Evolutionary conservation across 2,888 invertebrate species (phyloP).

Genomic region (Tetragonisca angustula): DNA sequence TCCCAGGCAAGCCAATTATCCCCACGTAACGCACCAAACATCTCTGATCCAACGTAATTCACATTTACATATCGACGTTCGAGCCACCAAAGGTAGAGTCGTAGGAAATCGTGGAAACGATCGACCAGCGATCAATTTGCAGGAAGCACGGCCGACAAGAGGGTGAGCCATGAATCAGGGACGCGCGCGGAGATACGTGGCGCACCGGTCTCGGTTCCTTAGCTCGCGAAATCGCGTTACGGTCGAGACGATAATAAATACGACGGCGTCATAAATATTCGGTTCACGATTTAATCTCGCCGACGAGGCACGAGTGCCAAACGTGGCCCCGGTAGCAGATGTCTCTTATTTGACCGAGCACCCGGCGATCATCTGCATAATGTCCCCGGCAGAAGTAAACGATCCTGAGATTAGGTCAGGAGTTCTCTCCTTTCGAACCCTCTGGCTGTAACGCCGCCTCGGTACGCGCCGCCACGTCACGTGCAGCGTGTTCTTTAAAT

Average conservation of each 20-base stretch:
- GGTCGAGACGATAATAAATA: slow-evolving; percentile 47
- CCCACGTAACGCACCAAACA: neutral
- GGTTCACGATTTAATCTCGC: slow-evolving; percentile 77
- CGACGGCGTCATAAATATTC: slow-evolving; percentile 73
- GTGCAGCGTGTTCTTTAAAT: slow-evolving; percentile 51
- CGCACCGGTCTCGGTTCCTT: neutral
- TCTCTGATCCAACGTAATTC: no score
- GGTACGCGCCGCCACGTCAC: slow-evolving; percentile 35
- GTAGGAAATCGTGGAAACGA: neutral
- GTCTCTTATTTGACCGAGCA: slow-evolving; percentile 58
- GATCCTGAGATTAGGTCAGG: slow-evolving; percentile 59
- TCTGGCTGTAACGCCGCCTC: neutral
- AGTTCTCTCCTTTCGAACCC: slow-evolving; percentile 26
- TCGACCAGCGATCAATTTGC: neutral
- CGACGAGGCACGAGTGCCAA: slow-evolving; percentile 51
- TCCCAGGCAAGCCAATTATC: neutral
- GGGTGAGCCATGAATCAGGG: neutral
- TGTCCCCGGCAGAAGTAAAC: slow-evolving; percentile 55
- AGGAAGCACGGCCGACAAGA: no score
- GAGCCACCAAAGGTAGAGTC: neutral
- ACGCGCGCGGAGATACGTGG: neutral
- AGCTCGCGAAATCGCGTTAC: slow-evolving; percentile 40
- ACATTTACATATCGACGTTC: no score
- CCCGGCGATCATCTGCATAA: slow-evolving; percentile 61
- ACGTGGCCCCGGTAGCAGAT: slow-evolving; percentile 47